These are phyloP conservation scores for Labeo catla DNA, from an alignment of 2,113 vertebrate genomes.

Conservation along the genomic window DNA sequence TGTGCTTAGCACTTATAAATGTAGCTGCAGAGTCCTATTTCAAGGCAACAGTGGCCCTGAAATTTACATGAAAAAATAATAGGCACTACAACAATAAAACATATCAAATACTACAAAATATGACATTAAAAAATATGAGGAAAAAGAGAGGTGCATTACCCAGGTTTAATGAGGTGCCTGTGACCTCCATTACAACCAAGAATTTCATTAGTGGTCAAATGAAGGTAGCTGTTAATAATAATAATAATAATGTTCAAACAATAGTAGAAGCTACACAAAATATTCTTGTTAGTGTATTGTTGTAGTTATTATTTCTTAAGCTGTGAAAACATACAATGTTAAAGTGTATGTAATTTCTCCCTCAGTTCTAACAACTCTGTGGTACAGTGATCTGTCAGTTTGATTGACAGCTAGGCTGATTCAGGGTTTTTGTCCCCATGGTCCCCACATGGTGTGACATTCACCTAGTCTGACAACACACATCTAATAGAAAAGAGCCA, in stretches of 20 bases:
- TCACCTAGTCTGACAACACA: conserved; percentile 10
- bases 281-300: neutral
- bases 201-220: neutral
- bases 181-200: neutral
- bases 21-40: neutral
- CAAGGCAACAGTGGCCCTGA: neutral
- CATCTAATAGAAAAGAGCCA: neutral
- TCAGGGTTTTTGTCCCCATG: neutral
- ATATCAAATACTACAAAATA: neutral
- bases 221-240: neutral
- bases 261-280: neutral
- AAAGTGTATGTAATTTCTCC: neutral
- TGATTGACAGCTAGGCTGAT: conserved; percentile 26
- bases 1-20: neutral
- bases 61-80: neutral
- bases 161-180: neutral
- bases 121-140: neutral
- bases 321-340: neutral
- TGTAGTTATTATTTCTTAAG: neutral
- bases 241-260: neutral
- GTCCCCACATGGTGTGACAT: conserved; percentile 15
- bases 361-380: neutral
- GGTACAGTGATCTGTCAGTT: conserved; percentile 8
- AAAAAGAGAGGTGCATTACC: neutral
- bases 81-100: neutral